Evolutionary conservation across 2,113 vertebrate genomes (phyloP), one percentile per base, ranked within the genome.

Genomic region (Furnarius figulus): DNA sequence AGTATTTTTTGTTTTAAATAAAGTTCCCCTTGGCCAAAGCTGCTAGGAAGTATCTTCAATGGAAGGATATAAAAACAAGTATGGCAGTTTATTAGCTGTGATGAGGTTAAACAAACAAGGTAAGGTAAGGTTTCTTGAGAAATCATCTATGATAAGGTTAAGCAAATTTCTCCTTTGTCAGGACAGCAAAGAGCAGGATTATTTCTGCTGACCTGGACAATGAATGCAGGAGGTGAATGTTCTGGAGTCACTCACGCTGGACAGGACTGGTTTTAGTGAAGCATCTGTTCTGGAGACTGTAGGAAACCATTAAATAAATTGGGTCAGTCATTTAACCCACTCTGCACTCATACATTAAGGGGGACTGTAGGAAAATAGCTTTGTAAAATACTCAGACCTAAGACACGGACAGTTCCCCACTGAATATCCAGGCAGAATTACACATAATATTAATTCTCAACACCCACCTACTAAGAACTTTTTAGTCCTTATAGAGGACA

Each of bases 141-240:
- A 85, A 63, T 84, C 76, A 78, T 52, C 59, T 75, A 21, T 72
- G 86, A 85, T 81, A 96, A 95, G 89, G 93, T 85, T 95, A 95
- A 95, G 46, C 24, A 96, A 95, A 95, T 63, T 39, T 85, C 80
- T 50, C 83, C 59, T 61, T 55, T 68, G 73, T 67, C 80, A 95
- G 70, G 53, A 67, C 55, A 88, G 83, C 53, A 94, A 74, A 91
- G n/a, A 39, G 33, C 68, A 89, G 18, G 63, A 4, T 53, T 53
- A 67, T 53, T 92, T 85, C 61, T 8, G 8, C 77, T 75, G 80
- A 85, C 20, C 44, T 61, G 81, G 70, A 58, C 80, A 82, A 67
- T 0, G 5, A 87, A 76, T 0, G 0, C 3, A 23, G 72, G 90
- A 86, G 10, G 22, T 62, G 18, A 28, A 47, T 5, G 1, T 24